Evolutionary conservation across 2,797 vertebrate genomes (phyloP).

Genomic region (Mus spretus): DNA sequence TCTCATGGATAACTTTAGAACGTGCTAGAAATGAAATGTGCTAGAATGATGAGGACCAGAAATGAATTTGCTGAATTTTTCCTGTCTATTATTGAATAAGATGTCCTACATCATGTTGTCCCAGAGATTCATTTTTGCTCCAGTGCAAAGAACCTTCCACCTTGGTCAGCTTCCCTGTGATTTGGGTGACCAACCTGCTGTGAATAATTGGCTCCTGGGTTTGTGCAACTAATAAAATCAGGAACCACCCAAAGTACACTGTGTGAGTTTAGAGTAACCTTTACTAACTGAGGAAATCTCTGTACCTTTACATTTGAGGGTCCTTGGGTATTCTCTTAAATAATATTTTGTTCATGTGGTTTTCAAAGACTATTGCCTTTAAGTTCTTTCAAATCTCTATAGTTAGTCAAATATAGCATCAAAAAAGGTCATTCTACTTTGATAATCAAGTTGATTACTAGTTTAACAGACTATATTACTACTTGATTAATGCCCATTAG

Average conservation of each 20-base stretch:
- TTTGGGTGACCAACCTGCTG: not conserved
- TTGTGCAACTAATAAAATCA: not conserved
- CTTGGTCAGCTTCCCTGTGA: not conserved
- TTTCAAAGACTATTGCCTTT: not conserved
- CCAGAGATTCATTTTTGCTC: not conserved
- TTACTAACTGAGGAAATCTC: not conserved
- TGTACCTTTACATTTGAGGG: fast-evolving
- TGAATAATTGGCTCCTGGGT: not conserved
- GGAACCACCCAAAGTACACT: no score
- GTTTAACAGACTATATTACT: not conserved
- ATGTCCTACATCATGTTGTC: no score
- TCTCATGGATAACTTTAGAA: not conserved
- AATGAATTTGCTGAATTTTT: not conserved
- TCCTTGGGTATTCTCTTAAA: no score
- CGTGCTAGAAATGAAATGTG: not conserved
- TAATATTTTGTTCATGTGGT: fast-evolving
- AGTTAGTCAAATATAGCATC: not conserved
- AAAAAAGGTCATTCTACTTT: not conserved
- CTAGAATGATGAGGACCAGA: no score
- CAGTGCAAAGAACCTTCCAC: not conserved
- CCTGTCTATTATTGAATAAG: not conserved
- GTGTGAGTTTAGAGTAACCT: not conserved
- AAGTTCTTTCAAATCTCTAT: not conserved
- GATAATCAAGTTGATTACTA: not conserved
- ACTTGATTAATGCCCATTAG: not conserved